phyloP scores from a whole-genome alignment of 2,113 vertebrate genomes.

The Athene noctua region DNA sequence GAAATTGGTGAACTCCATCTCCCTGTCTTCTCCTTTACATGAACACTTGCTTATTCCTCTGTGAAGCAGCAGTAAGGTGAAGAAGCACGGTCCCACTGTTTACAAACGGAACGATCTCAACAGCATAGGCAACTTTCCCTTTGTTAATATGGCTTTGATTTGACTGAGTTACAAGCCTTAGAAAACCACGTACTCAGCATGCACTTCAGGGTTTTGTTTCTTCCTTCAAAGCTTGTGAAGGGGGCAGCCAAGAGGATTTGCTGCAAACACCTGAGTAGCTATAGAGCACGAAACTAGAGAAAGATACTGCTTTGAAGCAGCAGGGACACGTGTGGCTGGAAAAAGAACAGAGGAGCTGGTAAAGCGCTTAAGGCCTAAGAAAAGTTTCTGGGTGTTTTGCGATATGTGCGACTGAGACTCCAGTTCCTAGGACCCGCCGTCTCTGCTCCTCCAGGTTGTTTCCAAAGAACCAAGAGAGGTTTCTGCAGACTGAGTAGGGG shows the following conservation, averaged over 20 bases:
- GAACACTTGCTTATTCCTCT: background rate
- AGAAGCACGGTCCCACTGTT: background rate
- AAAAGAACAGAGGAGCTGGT: background rate
- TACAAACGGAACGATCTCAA: background rate
- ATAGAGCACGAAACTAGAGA: background rate
- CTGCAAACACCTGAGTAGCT: background rate
- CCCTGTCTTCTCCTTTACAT: background rate
- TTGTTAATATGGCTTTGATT: background rate
- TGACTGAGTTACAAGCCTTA: background rate
- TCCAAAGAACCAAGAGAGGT: background rate
- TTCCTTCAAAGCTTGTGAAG: constrained; percentile 1
- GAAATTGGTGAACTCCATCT: background rate
- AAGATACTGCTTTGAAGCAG: background rate
- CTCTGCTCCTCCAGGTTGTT: background rate
- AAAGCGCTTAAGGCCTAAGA: fast-evolving
- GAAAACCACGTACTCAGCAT: background rate
- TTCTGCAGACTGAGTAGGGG: background rate
- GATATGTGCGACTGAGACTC: background rate
- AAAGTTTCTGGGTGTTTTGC: background rate
- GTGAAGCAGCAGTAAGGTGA: background rate
- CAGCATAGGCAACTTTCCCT: background rate
- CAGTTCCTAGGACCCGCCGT: background rate
- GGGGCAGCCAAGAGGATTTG: background rate
- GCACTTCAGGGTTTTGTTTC: background rate
- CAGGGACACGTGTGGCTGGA: background rate